Evolutionary conservation across 2,888 invertebrate genomes (phyloP).

Genomic region (Phania funesta): DNA sequence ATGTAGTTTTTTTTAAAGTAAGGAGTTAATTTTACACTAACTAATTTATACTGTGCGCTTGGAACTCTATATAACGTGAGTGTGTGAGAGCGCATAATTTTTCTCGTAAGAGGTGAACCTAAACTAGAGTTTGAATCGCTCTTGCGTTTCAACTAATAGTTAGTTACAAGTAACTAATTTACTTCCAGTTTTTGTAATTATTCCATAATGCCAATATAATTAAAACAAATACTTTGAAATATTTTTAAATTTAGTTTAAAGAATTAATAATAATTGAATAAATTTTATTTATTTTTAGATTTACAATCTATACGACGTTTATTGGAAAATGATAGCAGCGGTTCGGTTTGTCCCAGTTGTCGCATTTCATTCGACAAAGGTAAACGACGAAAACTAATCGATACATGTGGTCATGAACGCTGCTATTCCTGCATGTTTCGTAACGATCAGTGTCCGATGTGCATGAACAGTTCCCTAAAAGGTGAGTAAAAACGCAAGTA

Average conservation of each 20-base stretch:
- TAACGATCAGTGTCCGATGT: constrained; percentile 94
- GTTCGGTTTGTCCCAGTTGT: constrained; percentile 90
- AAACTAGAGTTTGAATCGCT: no score
- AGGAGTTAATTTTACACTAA: no score
- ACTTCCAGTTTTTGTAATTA: no score
- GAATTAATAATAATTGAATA: not conserved
- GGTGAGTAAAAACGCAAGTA: constrained; percentile 71
- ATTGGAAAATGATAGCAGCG: constrained; percentile 87
- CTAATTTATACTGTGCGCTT: no score
- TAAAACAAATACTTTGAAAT: constrained; percentile 26
- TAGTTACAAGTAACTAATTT: no score
- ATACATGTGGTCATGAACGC: constrained; percentile 96
- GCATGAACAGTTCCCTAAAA: constrained; percentile 82
- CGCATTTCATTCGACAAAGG: constrained; percentile 98
- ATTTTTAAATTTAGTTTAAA: not conserved
- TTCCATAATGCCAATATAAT: not conserved
- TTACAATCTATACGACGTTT: constrained; percentile 90
- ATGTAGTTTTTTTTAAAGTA: no score
- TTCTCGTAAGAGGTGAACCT: no score
- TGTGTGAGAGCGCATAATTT: no score
- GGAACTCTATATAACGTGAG: no score
- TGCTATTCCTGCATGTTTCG: constrained; percentile 97
- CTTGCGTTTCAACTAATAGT: no score
- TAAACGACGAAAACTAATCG: constrained; percentile 96
- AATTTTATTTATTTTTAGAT: constrained; percentile 82